Evolutionary conservation across 2,888 invertebrate genomes (phyloP), one percentile per base, ranked within the genome.

Genomic region (Dicranocentrus wangi): DNA sequence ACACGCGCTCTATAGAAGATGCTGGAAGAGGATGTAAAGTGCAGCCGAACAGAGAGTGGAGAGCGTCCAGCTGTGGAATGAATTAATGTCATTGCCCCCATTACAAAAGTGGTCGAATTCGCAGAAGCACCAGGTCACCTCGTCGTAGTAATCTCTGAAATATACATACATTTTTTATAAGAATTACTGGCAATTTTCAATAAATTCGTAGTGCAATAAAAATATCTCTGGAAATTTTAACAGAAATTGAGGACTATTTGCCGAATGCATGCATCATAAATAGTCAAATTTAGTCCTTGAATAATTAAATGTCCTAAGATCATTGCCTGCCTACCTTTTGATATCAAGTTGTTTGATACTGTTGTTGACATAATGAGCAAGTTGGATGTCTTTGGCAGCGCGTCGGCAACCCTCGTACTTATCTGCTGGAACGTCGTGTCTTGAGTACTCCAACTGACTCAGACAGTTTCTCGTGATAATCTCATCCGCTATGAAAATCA

Each of bases 41-140:
- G 43, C 17, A 60, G 42, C 47, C 1, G 17, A n/a, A n/a, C 32
- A 5, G 32, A 75, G 5, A 27, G 32, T 42, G 27, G 47, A 21
- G 1, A 39, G 51, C 28, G 21, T 73, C 58, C 60, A 69, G 69
- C 69, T 69, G 69, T n/a, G 43, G 21, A 28, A 32, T 27, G 43
- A 58, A 51, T 69, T 77, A 60, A 58, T 43, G 58, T 32, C 53
- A 51, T n/a, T 63, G 51, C 55, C 91, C 53, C 90, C 88, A 87
- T 97, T 97, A 89, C 96, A 96, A 87, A 96, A 92, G 88, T 96
- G 94, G 89, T 96, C 96, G 84, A 96, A 93, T 88, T 95, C 95
- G 88, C 96, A 97, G 89, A 96, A 95, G 88, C 96, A 97, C 92
- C 93, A 97, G 47, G 92, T 92, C 7, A 94, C 94, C 86, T 93